phyloP scores from a whole-genome alignment of 2,797 vertebrate species.

The Cottoperca gobio region DNA sequence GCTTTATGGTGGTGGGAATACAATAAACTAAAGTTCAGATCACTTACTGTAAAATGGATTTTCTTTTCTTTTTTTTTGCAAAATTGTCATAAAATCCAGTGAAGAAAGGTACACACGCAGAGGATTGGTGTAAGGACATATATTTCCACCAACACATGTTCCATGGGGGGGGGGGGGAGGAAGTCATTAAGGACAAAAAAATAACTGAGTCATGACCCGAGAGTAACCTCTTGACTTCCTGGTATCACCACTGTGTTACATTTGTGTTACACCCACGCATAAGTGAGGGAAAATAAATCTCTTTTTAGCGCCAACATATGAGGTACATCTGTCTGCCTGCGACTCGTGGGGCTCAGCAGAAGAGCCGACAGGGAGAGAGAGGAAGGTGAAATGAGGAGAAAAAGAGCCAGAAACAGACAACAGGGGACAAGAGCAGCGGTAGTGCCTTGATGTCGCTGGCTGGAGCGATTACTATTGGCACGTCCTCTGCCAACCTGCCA shows the following conservation, averaged over 20 bases:
- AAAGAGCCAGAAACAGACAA: constrained; percentile 47
- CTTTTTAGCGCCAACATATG: constrained; percentile 68
- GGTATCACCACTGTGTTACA: constrained; percentile 61
- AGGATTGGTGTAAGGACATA: neutral
- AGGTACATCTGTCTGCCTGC: constrained; percentile 78
- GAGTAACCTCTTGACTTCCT: constrained; percentile 69
- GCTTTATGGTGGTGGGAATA: constrained; percentile 45
- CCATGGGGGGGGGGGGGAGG: too few relatives aligned
- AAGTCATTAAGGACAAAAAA: constrained; percentile 39
- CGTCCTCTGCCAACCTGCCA: constrained; percentile 63
- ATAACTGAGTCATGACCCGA: constrained; percentile 43
- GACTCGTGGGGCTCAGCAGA: constrained; percentile 49
- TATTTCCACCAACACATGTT: constrained; percentile 31
- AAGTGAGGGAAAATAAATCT: constrained; percentile 35
- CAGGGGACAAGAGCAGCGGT: constrained; percentile 30
- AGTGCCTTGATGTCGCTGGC: constrained; percentile 53
- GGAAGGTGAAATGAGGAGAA: constrained; percentile 57
- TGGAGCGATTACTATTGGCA: constrained; percentile 63
- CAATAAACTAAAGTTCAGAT: constrained; percentile 34
- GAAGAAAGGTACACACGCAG: neutral
- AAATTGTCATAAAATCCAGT: neutral
- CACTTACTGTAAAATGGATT: constrained; percentile 3
- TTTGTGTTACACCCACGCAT: constrained; percentile 58
- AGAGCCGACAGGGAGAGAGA: constrained; percentile 44
- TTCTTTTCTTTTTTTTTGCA: neutral